A percentile compares a stretch with the other conserved stretches of the same genome.
Conservation (phyloP, 1,140 invertebrate genomes). For the Holcopasites calliopsidis region DNA sequence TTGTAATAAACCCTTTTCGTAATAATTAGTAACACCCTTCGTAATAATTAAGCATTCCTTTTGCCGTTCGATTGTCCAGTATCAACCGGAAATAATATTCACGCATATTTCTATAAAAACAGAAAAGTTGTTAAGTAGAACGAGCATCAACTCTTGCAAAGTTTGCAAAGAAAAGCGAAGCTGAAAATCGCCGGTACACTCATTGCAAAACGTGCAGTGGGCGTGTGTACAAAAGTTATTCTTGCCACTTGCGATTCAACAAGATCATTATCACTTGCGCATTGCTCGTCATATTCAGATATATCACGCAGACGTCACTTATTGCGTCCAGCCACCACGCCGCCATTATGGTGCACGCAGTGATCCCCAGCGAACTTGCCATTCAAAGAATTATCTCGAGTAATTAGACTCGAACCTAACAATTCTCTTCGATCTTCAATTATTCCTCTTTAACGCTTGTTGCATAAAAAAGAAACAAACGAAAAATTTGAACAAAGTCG, state of each 20-base stretch:
- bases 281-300: not conserved
- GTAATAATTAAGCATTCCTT: not conserved
- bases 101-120: no score
- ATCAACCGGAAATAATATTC: not conserved
- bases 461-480: no score
- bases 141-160: no score
- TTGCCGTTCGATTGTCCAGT: not conserved
- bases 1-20: no score
- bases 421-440: no score
- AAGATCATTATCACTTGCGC: constrained; percentile 14
- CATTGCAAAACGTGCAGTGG: not conserved
- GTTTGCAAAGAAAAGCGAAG: no score
- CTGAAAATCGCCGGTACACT: not conserved
- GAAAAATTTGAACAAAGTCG: not conserved
- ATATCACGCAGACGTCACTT: not conserved
- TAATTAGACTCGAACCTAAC: not conserved
- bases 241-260: constrained; percentile 12
- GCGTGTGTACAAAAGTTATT: not conserved
- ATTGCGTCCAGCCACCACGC: not conserved
- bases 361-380: not conserved
- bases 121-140: no score
- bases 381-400: not conserved
- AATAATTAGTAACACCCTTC: not conserved
- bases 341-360: not conserved
- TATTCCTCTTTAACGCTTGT: no score